Evolutionary conservation across 1,140 invertebrate species (phyloP).

Genomic region (Hylaeus anthracinus): DNA sequence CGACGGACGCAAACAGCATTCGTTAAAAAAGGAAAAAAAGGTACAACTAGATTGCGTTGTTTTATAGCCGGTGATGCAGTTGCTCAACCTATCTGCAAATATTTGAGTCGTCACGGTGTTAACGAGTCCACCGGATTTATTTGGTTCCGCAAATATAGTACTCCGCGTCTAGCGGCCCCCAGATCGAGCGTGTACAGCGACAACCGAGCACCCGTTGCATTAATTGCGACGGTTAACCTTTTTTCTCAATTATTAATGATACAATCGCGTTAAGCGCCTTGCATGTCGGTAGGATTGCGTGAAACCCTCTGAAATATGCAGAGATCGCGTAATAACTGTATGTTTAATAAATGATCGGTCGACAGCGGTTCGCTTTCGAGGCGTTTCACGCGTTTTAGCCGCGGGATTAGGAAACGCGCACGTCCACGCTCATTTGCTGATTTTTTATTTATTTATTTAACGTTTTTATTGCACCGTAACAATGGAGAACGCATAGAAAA

Average conservation of each 20-base stretch:
- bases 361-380: conserved; percentile 51
- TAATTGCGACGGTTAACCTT: conserved; percentile 47
- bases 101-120: conserved; percentile 23
- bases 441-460: no score
- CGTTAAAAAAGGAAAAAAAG: neutral
- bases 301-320: conserved; percentile 75
- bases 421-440: conserved; percentile 2
- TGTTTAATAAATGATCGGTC: conserved; percentile 75
- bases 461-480: no score
- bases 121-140: conserved; percentile 38
- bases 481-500: no score
- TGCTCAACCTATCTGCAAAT: conserved; percentile 18
- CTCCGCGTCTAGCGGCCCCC: neutral
- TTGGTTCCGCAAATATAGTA: conserved; percentile 16
- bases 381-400: conserved; percentile 7
- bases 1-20: neutral
- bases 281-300: conserved; percentile 26
- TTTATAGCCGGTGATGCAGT: neutral
- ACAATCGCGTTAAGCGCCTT: conserved; percentile 20
- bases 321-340: conserved; percentile 74
- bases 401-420: conserved; percentile 19
- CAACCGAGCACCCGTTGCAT: neutral
- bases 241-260: conserved; percentile 57
- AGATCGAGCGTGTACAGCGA: conserved; percentile 10
- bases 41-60: neutral